Percentiles rank a stretch among this genome's conserved stretches.
Evolutionary conservation across 2,113 vertebrate genomes (phyloP).

Genomic region (Micronycteris hirsuta): DNA sequence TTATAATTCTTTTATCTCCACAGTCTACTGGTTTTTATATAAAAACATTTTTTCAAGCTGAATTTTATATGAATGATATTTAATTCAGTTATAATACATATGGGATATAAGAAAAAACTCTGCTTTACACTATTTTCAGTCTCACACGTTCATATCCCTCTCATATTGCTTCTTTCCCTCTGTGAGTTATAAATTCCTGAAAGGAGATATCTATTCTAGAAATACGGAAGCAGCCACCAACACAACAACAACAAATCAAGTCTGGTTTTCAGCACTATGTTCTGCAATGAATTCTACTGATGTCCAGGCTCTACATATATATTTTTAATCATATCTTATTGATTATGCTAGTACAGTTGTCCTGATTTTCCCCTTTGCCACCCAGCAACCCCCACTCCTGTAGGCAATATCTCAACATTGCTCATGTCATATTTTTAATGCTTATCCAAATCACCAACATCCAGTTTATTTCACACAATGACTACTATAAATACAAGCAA

Average conservation of each 20-base stretch:
- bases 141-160: not conserved
- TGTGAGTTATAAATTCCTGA: not conserved
- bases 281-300: not conserved
- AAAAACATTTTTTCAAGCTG: not conserved
- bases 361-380: too few species aligned
- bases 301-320: not conserved
- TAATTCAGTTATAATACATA: not conserved
- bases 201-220: not conserved
- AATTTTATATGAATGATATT: not conserved
- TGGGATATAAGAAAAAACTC: not conserved
- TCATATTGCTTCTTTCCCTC: not conserved
- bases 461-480: not conserved
- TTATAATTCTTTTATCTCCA: not conserved
- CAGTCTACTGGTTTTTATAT: not conserved
- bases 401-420: too few species aligned
- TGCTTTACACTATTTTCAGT: constrained; percentile 20
- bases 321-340: too few species aligned
- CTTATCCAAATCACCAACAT: not conserved
- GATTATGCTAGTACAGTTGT: too few species aligned
- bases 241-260: not conserved
- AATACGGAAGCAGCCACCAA: not conserved
- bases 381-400: too few species aligned
- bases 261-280: not conserved
- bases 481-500: not conserved
- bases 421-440: too few species aligned